Percentiles rank a stretch among this genome's conserved stretches.
Evolutionary conservation across 1,140 invertebrate genomes (phyloP).

Genomic region (Drosophila hydei): DNA sequence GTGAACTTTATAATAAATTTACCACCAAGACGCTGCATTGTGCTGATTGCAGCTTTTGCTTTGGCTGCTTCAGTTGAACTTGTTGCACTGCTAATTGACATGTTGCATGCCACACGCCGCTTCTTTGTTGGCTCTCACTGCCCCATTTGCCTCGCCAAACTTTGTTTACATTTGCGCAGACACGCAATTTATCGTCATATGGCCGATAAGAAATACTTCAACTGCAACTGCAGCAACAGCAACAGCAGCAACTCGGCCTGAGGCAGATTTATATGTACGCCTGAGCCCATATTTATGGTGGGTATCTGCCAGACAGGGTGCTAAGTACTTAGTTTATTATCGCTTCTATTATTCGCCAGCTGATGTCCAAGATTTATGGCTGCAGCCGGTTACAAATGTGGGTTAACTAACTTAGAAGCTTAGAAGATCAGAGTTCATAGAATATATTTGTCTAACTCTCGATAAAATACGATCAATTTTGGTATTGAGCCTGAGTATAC

Average conservation of each 20-base stretch:
- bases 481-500: no score
- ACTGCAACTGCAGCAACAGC: slow-evolving; percentile 9
- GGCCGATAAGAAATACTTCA: slow-evolving; percentile 4
- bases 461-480: no score
- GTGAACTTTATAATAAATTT: neutral
- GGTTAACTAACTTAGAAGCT: neutral
- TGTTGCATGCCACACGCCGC: slow-evolving; percentile 40
- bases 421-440: neutral
- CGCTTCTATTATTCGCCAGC: neutral
- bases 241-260: slow-evolving; percentile 7
- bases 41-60: neutral
- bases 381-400: neutral
- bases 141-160: neutral
- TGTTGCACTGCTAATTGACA: slow-evolving; percentile 28
- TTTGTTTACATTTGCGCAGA: slow-evolving; percentile 35
- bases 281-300: slow-evolving; percentile 26
- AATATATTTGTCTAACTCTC: no score
- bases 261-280: slow-evolving; percentile 16
- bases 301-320: slow-evolving; percentile 28
- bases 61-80: neutral
- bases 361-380: slow-evolving; percentile 9
- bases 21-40: no score
- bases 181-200: slow-evolving; percentile 42
- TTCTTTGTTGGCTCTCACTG: slow-evolving; percentile 31
- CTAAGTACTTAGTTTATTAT: slow-evolving; percentile 32